These are phyloP conservation scores for Xenopus laevis DNA, from an alignment of 2,113 vertebrate species.

Conservation along the genomic window DNA sequence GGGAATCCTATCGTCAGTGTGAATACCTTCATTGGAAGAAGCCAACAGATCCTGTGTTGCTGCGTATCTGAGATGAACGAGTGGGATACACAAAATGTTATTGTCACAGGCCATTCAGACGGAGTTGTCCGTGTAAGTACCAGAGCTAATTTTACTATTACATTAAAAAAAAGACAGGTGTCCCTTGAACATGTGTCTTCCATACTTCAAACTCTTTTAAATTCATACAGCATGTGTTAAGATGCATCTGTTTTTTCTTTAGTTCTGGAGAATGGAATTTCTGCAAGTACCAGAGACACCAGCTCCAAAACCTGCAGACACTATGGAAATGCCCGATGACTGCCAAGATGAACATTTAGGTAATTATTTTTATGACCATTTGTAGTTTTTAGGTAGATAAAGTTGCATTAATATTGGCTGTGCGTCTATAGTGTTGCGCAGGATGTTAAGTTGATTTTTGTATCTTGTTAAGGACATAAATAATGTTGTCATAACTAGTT, in stretches of 20 bases:
- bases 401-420: too few species aligned
- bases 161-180: too few species aligned
- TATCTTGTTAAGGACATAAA: too few species aligned
- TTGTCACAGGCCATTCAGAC: conserved; percentile 92
- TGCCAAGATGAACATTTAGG: conserved; percentile 88
- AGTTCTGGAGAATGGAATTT: conserved; percentile 99
- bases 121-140: conserved; percentile 87
- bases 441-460: conserved; percentile 48
- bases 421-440: too few species aligned
- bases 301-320: conserved; percentile 83
- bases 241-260: background rate
- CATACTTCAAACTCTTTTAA: too few species aligned
- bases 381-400: too few species aligned
- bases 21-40: conserved; percentile 93
- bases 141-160: too few species aligned
- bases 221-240: conserved; percentile 10
- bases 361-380: conserved; percentile 48
- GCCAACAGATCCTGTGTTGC: conserved; percentile 93
- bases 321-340: conserved; percentile 85
- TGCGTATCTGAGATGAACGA: conserved; percentile 97
- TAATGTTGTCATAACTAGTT: too few species aligned
- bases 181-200: too few species aligned
- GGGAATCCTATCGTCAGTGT: conserved; percentile 90
- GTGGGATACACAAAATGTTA: conserved; percentile 98
- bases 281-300: conserved; percentile 97